Conservation (phyloP, 2,888 invertebrate species). For the Cataglyphis cursor region DNA sequence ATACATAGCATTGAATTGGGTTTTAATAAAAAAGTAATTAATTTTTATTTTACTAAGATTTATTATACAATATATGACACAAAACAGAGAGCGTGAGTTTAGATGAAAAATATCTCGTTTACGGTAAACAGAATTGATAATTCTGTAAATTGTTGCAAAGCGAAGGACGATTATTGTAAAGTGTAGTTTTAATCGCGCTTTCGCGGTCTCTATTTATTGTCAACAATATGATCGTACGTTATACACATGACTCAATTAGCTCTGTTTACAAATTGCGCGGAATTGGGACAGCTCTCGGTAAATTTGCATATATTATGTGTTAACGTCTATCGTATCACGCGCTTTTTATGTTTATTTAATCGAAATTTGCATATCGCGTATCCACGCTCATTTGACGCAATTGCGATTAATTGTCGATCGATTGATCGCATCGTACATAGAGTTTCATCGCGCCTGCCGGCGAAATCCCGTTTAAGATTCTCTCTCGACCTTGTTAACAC, state of each 20-base stretch:
- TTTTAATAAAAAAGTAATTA: slow-evolving; percentile 11
- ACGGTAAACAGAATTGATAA: slow-evolving; percentile 12
- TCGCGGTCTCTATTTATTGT: slow-evolving; percentile 3
- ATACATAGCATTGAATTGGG: background rate
- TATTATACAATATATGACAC: background rate
- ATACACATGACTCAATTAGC: slow-evolving; percentile 23
- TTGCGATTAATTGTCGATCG: background rate
- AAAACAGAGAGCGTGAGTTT: background rate
- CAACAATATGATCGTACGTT: background rate
- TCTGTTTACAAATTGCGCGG: slow-evolving; percentile 19
- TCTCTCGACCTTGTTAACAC: slow-evolving; percentile 20
- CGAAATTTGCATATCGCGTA: slow-evolving; percentile 18
- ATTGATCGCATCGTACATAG: background rate
- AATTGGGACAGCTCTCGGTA: background rate
- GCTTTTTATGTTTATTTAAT: slow-evolving; percentile 40
- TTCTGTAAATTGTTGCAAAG: background rate
- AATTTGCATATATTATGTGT: background rate
- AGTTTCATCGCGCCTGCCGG: background rate
- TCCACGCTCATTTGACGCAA: background rate
- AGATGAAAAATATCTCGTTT: background rate
- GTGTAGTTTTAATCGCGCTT: slow-evolving; percentile 23
- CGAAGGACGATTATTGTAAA: slow-evolving; percentile 17
- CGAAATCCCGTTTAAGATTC: slow-evolving; percentile 23
- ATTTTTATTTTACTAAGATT: background rate
- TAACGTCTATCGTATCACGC: background rate